Evolutionary conservation across 2,113 vertebrate genomes (phyloP).

Genomic region (Proterorhinus semilunaris): DNA sequence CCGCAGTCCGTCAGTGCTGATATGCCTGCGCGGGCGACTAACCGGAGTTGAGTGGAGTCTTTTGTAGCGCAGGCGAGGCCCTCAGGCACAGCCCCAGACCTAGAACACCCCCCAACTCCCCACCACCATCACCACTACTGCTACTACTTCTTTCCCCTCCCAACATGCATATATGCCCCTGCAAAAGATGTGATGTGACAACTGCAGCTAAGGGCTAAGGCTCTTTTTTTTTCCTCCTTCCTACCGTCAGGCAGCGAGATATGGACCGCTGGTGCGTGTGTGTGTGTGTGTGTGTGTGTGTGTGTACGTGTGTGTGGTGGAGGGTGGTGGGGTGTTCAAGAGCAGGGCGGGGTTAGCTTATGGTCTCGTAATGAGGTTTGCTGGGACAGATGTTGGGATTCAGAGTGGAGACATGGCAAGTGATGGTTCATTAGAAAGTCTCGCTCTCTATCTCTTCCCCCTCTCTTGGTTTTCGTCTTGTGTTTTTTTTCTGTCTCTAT

Average conservation of each 20-base stretch:
- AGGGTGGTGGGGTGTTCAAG: slow-evolving; percentile 22
- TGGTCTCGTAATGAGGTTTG: slow-evolving; percentile 68
- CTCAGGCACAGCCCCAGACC: slow-evolving; percentile 77
- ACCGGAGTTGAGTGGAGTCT: slow-evolving; percentile 78
- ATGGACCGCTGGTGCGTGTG: slow-evolving; percentile 29
- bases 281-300: slow-evolving; percentile 19
- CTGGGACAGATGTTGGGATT: slow-evolving; percentile 69
- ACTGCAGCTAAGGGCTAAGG: slow-evolving; percentile 67
- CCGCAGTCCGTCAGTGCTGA: slow-evolving; percentile 72
- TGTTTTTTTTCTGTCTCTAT: slow-evolving; percentile 54
- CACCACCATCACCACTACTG: slow-evolving; percentile 34
- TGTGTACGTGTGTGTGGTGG: not conserved
- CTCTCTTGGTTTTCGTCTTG: not conserved
- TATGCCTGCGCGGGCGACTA: slow-evolving; percentile 74
- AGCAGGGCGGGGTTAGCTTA: slow-evolving; percentile 53
- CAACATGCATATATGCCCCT: slow-evolving; percentile 63
- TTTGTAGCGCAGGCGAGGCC: slow-evolving; percentile 77
- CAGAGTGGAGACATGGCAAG: slow-evolving; percentile 60
- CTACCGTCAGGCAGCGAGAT: slow-evolving; percentile 47
- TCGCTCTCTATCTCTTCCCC: slow-evolving; percentile 8
- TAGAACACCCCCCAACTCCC: slow-evolving; percentile 54
- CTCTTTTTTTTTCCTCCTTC: slow-evolving; percentile 35
- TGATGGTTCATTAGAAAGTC: slow-evolving; percentile 71
- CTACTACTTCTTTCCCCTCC: slow-evolving; percentile 13
- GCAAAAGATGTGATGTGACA: slow-evolving; percentile 76